Conservation (phyloP, 1,140 invertebrate species). For the Schlechtendalia chinensis region DNA sequence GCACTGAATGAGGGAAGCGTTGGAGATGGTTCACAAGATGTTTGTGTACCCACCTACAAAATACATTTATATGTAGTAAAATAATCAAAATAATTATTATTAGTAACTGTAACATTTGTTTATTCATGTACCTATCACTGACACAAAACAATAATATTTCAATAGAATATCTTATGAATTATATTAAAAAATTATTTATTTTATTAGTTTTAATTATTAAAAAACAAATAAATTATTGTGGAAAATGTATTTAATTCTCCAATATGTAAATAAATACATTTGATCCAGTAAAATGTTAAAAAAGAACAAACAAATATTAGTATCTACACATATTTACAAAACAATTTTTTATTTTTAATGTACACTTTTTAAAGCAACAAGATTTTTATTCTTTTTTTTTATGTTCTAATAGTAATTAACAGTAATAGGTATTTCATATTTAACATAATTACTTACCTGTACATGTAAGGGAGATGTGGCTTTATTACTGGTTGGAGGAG, state of each 20-base stretch:
- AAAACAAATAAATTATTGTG: too few relatives aligned
- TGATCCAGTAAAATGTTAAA: neutral
- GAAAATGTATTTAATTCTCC: too few relatives aligned
- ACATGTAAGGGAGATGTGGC: slow-evolving; percentile 53
- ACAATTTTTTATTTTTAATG: neutral
- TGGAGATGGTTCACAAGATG: slow-evolving; percentile 52
- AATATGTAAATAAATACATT: too few relatives aligned
- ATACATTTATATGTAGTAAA: neutral
- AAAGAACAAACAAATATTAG: neutral
- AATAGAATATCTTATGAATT: too few relatives aligned
- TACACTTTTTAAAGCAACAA: neutral
- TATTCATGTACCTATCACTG: neutral
- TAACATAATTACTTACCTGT: slow-evolving; percentile 52
- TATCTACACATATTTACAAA: neutral
- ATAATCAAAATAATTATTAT: neutral
- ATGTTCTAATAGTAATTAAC: too few relatives aligned
- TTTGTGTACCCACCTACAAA: slow-evolving; percentile 53
- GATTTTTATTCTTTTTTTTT: neutral
- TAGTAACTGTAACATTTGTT: neutral
- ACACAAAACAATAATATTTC: too few relatives aligned
- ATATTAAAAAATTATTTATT: too few relatives aligned
- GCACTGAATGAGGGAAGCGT: slow-evolving; percentile 50
- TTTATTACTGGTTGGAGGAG: slow-evolving; percentile 52
- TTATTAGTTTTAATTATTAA: too few relatives aligned
- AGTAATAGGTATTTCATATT: too few relatives aligned